Percentiles rank a stretch among this genome's conserved stretches.
Conservation (phyloP, 2,888 invertebrate genomes). For the Thecophora atra region DNA sequence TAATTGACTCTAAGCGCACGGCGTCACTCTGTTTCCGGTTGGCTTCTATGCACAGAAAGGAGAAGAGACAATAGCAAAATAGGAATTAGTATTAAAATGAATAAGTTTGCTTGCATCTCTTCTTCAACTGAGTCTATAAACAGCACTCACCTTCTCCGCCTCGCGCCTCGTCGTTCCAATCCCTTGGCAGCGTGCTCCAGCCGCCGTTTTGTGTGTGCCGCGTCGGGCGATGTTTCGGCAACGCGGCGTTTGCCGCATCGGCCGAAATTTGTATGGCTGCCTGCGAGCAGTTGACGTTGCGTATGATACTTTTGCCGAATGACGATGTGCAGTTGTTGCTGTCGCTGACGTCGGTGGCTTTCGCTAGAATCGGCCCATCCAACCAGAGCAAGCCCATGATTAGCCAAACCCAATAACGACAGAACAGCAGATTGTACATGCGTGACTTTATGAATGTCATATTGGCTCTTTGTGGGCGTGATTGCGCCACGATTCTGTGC, state of each 20-base stretch:
- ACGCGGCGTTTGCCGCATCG: not conserved
- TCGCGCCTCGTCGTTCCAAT: not conserved
- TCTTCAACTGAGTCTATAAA: not conserved
- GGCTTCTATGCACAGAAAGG: constrained; percentile 42
- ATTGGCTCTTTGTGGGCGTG: not conserved
- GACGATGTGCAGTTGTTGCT: not conserved
- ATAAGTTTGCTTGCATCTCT: not conserved
- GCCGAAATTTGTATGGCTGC: not conserved
- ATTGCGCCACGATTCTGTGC: not conserved
- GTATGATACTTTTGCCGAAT: constrained; percentile 27
- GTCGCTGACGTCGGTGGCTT: constrained; percentile 52
- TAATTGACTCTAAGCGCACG: constrained; percentile 76
- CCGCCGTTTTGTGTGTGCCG: not conserved
- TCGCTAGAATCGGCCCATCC: constrained; percentile 59
- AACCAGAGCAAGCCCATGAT: constrained; percentile 63
- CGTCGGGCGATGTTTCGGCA: not conserved
- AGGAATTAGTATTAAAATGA: not conserved
- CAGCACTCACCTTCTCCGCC: constrained; percentile 23
- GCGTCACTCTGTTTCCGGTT: constrained; percentile 57
- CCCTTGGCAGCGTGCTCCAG: not conserved
- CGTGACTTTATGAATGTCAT: constrained; percentile 16
- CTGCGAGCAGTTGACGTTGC: constrained; percentile 18
- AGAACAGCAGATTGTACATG: constrained; percentile 41
- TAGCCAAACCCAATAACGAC: constrained; percentile 59
- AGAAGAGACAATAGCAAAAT: not conserved